Evolutionary conservation across 1,140 invertebrate species (phyloP), one percentile per base, ranked within the genome.

Genomic region (Antheraea pernyi): DNA sequence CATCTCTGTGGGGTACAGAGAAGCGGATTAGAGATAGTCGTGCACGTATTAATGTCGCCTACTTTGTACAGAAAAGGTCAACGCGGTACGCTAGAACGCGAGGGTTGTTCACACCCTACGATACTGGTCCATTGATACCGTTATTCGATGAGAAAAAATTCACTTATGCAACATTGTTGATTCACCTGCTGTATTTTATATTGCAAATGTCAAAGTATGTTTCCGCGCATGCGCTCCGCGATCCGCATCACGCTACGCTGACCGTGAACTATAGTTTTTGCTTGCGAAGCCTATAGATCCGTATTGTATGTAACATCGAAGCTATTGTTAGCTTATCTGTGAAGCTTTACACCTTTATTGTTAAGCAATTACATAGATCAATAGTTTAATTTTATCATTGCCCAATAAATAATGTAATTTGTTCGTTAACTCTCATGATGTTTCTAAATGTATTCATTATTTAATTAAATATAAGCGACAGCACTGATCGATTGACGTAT

Each of bases 251-350:
- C 11, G 19, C 60, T 65, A 67, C 63, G 68, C 69, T 81, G 85
- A 74, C 85, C 85, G 80, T 88, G 88, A 87, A 88, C 88, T 90
- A 86, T 88, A 83, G 76, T 85, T 86, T 87, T 87, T 87, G 84
- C 84, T 75, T 78, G 75, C 78, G 75, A 79, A 77, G 73, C 72
- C 78, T 70, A 71, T 69, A 86, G 80, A 85, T 88, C 85, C 80
- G 82, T 85, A 76, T 83, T 86, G 77, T 75, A 71, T 79, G 74
- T 82, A 76, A 82, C 79, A 84, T 83, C 75, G 73, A 70, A 58
- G 68, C 67, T 62, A 81, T 85, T 83, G 81, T 85, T 76, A 36
- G 73, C 60, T 84, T 83, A 82, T 84, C 80, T 83, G 67, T 61
- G 65, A 68, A 76, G 77, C 69, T 72, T 79, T 76, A 74, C 76